Evolutionary conservation across 2,888 invertebrate species (phyloP).

Genomic region (Fissipunctia ypsillon): DNA sequence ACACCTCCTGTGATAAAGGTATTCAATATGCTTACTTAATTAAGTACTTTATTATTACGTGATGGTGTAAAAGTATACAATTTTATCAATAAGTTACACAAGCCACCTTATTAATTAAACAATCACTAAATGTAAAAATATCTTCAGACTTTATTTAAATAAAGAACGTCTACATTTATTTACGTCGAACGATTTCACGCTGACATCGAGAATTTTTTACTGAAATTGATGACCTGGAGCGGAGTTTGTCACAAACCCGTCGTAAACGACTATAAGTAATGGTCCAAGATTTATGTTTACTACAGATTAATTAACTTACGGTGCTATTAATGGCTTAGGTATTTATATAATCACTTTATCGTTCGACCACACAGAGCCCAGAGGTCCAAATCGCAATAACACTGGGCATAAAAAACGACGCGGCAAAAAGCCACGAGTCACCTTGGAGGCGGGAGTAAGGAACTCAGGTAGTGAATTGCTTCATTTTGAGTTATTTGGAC

Average conservation of each 20-base stretch:
- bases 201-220: constrained; percentile 53
- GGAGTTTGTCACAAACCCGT: constrained; percentile 54
- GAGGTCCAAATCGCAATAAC: constrained; percentile 84
- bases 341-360: constrained; percentile 66
- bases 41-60: neutral
- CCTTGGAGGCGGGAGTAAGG: constrained; percentile 87
- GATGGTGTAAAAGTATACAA: neutral
- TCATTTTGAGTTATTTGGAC: constrained; percentile 83
- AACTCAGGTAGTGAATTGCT: constrained; percentile 90
- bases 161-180: constrained; percentile 43
- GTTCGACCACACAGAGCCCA: constrained; percentile 84
- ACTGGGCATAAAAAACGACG: constrained; percentile 80
- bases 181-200: constrained; percentile 43
- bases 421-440: constrained; percentile 86
- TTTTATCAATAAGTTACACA: neutral
- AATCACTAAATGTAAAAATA: constrained; percentile 2
- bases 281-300: constrained; percentile 60
- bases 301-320: constrained; percentile 68
- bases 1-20: neutral
- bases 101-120: neutral
- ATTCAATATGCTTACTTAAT: neutral
- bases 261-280: constrained; percentile 52
- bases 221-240: constrained; percentile 41
- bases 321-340: constrained; percentile 62
- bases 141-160: constrained; percentile 31